phyloP scores from a whole-genome alignment of 1,140 invertebrate genomes.

The Xylocopa sonorina region DNA sequence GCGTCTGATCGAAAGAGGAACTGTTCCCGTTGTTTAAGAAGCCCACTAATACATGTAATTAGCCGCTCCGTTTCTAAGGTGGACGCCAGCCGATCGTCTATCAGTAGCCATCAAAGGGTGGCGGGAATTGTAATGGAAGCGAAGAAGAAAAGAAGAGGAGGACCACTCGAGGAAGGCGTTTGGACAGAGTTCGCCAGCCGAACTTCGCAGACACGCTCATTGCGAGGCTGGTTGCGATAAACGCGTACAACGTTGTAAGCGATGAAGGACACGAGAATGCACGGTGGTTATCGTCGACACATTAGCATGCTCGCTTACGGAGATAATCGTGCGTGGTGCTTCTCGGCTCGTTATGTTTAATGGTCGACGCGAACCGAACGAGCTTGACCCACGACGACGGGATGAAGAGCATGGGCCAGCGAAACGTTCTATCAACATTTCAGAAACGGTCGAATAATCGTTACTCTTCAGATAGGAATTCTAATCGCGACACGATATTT shows the following conservation, averaged over 20 bases:
- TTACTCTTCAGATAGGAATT: background rate
- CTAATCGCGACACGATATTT: no score
- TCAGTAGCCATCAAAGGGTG: background rate
- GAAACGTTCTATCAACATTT: constrained; percentile 43
- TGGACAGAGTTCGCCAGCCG: background rate
- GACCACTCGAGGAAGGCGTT: constrained; percentile 6
- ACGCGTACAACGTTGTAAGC: constrained; percentile 52
- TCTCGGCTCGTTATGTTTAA: constrained; percentile 58
- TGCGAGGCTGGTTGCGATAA: constrained; percentile 32
- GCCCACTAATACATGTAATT: constrained; percentile 6
- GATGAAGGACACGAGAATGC: constrained; percentile 54
- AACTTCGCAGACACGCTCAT: constrained; percentile 18
- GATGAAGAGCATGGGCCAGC: constrained; percentile 44
- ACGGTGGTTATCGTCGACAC: constrained; percentile 52
- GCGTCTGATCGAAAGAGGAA: no score
- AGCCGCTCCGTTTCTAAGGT: background rate
- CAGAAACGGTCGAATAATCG: constrained; percentile 12
- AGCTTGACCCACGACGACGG: constrained; percentile 47
- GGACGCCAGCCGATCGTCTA: constrained; percentile 4
- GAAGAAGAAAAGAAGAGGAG: background rate
- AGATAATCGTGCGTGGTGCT: constrained; percentile 53
- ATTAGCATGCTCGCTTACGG: constrained; percentile 51
- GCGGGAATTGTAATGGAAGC: background rate
- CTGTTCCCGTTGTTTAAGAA: background rate
- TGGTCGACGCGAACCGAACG: constrained; percentile 41